Conservation (phyloP, 2,888 invertebrate species). For the Sabatieria punctata region DNA sequence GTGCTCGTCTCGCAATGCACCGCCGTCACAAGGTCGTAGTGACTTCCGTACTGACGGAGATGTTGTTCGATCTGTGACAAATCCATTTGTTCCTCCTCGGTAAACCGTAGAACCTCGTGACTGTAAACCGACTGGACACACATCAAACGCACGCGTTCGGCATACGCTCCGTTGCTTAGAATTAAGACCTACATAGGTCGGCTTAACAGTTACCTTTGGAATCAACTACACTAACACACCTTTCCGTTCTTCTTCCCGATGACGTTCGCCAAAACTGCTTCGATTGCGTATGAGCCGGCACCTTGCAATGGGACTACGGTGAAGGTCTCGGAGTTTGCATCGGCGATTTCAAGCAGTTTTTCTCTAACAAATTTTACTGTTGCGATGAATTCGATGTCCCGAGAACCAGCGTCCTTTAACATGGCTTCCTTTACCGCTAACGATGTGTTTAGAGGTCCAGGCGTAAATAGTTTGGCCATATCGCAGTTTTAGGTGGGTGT, state of each 20-base stretch:
- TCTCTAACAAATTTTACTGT: slow-evolving; percentile 30
- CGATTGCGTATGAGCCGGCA: slow-evolving; percentile 38
- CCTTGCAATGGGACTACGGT: slow-evolving; percentile 37
- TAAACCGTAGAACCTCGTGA: slow-evolving; percentile 27
- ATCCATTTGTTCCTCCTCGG: slow-evolving; percentile 31
- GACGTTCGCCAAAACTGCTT: slow-evolving; percentile 36
- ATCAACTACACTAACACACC: slow-evolving; percentile 17
- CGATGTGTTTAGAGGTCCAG: slow-evolving; percentile 36
- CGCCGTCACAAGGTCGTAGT: slow-evolving; percentile 33
- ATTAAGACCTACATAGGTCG: slow-evolving; percentile 31
- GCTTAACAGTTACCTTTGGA: not conserved
- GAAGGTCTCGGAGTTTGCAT: slow-evolving; percentile 18
- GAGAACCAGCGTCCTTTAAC: slow-evolving; percentile 34
- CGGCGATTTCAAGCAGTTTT: slow-evolving; percentile 31
- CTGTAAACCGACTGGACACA: slow-evolving; percentile 32
- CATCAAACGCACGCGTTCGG: slow-evolving; percentile 34
- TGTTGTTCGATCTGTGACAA: slow-evolving; percentile 17
- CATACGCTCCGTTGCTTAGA: slow-evolving; percentile 38
- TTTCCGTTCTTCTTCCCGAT: slow-evolving; percentile 30
- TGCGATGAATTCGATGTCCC: slow-evolving; percentile 35
- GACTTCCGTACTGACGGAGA: slow-evolving; percentile 20
- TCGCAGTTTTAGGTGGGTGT: too few species aligned
- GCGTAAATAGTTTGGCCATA: slow-evolving; percentile 34
- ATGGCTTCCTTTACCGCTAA: slow-evolving; percentile 33
- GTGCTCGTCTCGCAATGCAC: slow-evolving; percentile 40